phyloP scores from a whole-genome alignment of 2,797 vertebrate genomes.

The Oreochromis mossambicus region DNA sequence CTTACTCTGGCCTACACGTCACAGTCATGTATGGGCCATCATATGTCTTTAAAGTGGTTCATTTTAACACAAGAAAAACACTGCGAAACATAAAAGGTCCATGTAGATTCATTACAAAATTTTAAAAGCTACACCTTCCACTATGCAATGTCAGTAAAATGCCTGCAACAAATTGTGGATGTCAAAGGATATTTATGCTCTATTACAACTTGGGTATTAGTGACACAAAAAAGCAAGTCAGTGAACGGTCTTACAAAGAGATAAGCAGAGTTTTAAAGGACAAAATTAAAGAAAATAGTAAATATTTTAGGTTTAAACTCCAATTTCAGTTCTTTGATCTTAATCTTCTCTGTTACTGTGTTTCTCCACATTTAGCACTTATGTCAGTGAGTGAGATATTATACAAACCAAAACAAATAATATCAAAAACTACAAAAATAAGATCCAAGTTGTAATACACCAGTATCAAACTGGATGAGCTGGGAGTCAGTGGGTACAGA shows the following conservation, averaged over 20 bases:
- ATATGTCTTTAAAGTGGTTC: constrained; percentile 6
- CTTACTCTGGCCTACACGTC: neutral
- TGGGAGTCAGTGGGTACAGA: neutral
- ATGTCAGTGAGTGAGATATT: neutral
- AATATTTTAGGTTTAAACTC: neutral
- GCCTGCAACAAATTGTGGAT: neutral
- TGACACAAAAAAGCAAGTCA: neutral
- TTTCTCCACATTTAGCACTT: neutral
- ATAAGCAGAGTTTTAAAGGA: neutral
- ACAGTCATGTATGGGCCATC: neutral
- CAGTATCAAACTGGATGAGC: neutral
- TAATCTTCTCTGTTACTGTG: neutral
- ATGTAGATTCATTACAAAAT: constrained; percentile 17
- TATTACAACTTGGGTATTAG: neutral
- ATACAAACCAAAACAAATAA: neutral
- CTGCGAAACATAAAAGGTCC: neutral
- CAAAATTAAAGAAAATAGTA: neutral
- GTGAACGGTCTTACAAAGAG: rapidly evolving
- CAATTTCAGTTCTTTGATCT: neutral
- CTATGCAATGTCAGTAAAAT: constrained; percentile 23
- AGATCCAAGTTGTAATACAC: neutral
- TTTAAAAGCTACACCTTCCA: constrained; percentile 57
- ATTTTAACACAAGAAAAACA: neutral
- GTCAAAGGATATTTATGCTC: neutral
- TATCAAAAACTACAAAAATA: neutral